phyloP scores from a whole-genome alignment of 2,888 invertebrate genomes.

The Criorhina ranunculi region DNA sequence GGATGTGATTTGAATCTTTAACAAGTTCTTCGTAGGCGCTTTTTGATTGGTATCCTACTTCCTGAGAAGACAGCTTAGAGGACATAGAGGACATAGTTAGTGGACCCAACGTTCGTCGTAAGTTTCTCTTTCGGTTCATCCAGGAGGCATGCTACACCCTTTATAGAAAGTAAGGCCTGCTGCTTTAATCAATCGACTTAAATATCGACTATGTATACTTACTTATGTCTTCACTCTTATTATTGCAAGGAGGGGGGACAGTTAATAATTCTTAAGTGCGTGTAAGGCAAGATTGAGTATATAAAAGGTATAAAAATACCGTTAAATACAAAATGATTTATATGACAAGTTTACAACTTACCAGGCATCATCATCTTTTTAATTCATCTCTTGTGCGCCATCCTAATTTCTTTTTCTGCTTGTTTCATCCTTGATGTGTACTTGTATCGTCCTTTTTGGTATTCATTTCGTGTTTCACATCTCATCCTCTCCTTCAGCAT shows the following conservation, averaged over 20 bases:
- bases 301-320: conserved; percentile 7
- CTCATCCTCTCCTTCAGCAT: not conserved
- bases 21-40: too few relatives aligned
- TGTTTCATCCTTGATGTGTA: not conserved
- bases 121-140: too few relatives aligned
- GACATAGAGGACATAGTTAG: too few relatives aligned
- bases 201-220: too few relatives aligned
- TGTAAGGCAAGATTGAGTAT: not conserved
- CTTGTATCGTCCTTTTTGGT: conserved; percentile 7
- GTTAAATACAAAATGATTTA: conserved; percentile 60
- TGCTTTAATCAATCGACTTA: too few relatives aligned
- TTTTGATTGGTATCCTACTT: too few relatives aligned
- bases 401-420: conserved; percentile 4
- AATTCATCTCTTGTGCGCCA: conserved; percentile 48
- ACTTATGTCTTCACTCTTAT: not conserved
- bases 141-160: too few relatives aligned
- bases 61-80: too few relatives aligned
- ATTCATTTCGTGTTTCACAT: conserved; percentile 27
- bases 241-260: not conserved
- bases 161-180: too few relatives aligned
- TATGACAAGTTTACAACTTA: conserved; percentile 9
- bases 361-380: conserved; percentile 45
- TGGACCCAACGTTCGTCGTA: too few relatives aligned
- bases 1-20: too few relatives aligned
- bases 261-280: conserved; percentile 5